Conservation (phyloP, 1,140 invertebrate genomes). For the Drosophila equinoxialis region DNA sequence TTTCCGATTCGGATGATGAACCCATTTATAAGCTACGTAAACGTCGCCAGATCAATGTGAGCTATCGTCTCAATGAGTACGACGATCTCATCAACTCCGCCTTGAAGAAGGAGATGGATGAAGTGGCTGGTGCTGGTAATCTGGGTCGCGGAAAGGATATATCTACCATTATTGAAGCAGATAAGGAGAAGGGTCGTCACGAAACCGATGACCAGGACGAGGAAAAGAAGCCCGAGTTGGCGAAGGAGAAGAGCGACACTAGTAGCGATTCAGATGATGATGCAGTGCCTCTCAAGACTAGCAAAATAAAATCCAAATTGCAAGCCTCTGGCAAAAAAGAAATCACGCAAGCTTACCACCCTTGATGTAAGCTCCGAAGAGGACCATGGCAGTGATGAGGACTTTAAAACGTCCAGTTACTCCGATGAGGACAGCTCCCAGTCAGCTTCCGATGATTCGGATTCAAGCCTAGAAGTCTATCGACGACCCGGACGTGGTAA, state of each 20-base stretch:
- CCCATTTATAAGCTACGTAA: constrained; percentile 92
- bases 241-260: constrained; percentile 21
- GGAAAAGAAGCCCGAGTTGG: constrained; percentile 83
- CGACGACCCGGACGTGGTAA: constrained; percentile 62
- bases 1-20: constrained; percentile 86
- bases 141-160: constrained; percentile 95
- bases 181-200: constrained; percentile 86
- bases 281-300: constrained; percentile 48
- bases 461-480: constrained; percentile 76
- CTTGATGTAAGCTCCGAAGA: constrained; percentile 92
- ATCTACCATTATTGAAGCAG: constrained; percentile 92
- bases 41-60: constrained; percentile 89
- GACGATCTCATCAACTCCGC: constrained; percentile 97
- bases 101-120: constrained; percentile 91
- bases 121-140: constrained; percentile 89
- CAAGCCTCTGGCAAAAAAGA: constrained; percentile 84
- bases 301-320: constrained; percentile 60
- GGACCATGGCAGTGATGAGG: constrained; percentile 92
- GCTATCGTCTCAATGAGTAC: constrained; percentile 95
- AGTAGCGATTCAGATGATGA: constrained; percentile 49
- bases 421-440: constrained; percentile 72
- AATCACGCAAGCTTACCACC: constrained; percentile 90
- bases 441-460: constrained; percentile 70
- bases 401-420: constrained; percentile 88
- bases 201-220: constrained; percentile 82